phyloP scores from a whole-genome alignment of 1,140 invertebrate species.

The Aphelenchoides fujianensis region DNA sequence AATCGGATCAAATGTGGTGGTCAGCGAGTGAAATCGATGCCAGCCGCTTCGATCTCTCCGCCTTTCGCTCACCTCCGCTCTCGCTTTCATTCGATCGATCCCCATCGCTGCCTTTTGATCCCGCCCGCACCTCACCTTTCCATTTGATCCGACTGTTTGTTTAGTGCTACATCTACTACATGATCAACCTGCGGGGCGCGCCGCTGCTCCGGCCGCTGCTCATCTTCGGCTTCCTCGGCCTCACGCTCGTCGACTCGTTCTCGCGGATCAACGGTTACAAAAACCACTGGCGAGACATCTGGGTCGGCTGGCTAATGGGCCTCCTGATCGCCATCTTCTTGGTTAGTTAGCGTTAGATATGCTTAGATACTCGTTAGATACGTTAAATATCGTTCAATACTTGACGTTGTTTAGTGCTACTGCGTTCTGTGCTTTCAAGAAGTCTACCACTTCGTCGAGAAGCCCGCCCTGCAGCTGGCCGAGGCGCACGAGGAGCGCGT shows the following conservation, averaged over 20 bases:
- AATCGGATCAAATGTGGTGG: too few relatives aligned
- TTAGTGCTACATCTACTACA: constrained; percentile 62
- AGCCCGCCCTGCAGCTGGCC: constrained; percentile 23
- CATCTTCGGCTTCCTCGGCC: constrained; percentile 61
- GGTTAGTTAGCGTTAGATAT: constrained; percentile 29
- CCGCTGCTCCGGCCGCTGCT: constrained; percentile 58
- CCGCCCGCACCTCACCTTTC: too few relatives aligned
- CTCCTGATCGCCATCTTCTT: constrained; percentile 56
- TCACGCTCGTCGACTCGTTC: constrained; percentile 59
- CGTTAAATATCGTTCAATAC: too few relatives aligned
- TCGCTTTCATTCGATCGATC: too few relatives aligned
- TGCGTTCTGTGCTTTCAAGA: constrained; percentile 62
- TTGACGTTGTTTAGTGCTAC: constrained; percentile 57
- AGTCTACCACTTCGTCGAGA: constrained; percentile 56
- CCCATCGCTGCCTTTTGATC: too few relatives aligned
- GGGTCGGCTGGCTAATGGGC: constrained; percentile 62
- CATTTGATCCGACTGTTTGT: too few relatives aligned
- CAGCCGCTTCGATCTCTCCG: too few relatives aligned
- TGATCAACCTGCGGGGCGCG: constrained; percentile 61
- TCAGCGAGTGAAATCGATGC: too few relatives aligned
- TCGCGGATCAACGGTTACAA: constrained; percentile 62
- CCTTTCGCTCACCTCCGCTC: too few relatives aligned
- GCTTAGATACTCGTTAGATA: background rate
- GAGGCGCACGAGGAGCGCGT: constrained; percentile 49
- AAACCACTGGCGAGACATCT: constrained; percentile 62